A percentile compares a stretch with the other conserved stretches of the same genome.
Evolutionary conservation across 2,888 invertebrate species (phyloP).

Genomic region (Torymus tubicola): DNA sequence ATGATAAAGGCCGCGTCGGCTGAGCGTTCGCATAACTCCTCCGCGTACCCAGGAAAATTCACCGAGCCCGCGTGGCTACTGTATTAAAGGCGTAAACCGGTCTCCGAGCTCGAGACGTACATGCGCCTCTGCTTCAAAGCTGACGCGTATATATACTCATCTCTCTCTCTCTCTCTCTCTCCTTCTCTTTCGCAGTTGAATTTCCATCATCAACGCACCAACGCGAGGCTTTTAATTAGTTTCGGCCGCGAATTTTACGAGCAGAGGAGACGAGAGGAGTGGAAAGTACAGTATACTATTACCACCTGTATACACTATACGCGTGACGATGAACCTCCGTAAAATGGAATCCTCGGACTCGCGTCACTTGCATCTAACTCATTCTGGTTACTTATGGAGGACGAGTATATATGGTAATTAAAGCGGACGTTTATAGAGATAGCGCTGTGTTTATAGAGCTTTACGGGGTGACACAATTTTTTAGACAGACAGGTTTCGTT

Average conservation of each 20-base stretch:
- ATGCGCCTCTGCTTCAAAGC: slow-evolving; percentile 3
- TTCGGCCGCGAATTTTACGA: slow-evolving; percentile 48
- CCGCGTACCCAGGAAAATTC: slow-evolving; percentile 20
- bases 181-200: slow-evolving; percentile 23
- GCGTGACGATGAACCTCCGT: slow-evolving; percentile 10
- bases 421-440: neutral
- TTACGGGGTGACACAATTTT: slow-evolving; percentile 5
- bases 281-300: slow-evolving; percentile 13
- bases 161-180: neutral
- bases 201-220: slow-evolving; percentile 42
- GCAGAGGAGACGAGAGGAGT: neutral
- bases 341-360: slow-evolving; percentile 33
- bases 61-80: neutral
- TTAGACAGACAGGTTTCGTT: neutral
- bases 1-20: slow-evolving; percentile 20
- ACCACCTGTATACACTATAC: slow-evolving; percentile 1
- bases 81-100: slow-evolving; percentile 18
- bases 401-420: slow-evolving; percentile 14
- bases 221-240: slow-evolving; percentile 49
- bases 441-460: neutral
- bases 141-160: neutral
- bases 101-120: neutral
- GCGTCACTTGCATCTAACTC: neutral
- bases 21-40: neutral
- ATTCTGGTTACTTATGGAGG: slow-evolving; percentile 30